phyloP scores from a whole-genome alignment of 1,140 invertebrate species.

The Drosophila pandora region DNA sequence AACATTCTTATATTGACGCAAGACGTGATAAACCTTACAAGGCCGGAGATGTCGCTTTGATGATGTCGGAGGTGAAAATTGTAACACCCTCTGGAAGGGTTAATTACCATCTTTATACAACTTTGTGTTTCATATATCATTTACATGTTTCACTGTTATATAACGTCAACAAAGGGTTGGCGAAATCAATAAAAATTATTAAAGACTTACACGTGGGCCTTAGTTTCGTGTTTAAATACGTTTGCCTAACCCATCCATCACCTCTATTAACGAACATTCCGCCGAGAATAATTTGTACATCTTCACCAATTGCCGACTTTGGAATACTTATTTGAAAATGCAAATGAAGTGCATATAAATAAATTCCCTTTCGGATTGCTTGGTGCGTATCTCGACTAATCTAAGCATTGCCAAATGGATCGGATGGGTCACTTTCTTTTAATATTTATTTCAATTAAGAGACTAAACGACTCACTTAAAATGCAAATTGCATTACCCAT shows the following conservation, averaged over 20 bases:
- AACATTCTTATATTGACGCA: no score
- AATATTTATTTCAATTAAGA: slow-evolving; percentile 75
- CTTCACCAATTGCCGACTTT: slow-evolving; percentile 9
- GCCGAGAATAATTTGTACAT: background rate
- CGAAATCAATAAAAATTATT: slow-evolving; percentile 3
- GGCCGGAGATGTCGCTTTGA: no score
- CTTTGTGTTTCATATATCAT: background rate
- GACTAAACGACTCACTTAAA: slow-evolving; percentile 77
- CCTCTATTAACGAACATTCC: background rate
- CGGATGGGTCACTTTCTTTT: slow-evolving; percentile 39
- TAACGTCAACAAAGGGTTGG: no score
- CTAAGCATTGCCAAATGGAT: slow-evolving; percentile 29
- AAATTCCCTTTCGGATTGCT: slow-evolving; percentile 20
- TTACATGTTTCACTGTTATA: background rate
- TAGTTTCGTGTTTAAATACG: slow-evolving; percentile 1
- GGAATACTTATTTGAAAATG: slow-evolving; percentile 9
- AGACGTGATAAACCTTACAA: no score
- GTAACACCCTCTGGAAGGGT: no score
- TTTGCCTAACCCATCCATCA: background rate
- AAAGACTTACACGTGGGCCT: background rate
- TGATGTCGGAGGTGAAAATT: no score
- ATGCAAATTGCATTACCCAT: slow-evolving; percentile 73
- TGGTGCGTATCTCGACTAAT: slow-evolving; percentile 14
- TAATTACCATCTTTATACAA: background rate
- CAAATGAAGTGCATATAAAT: slow-evolving; percentile 22